Base-by-base conservation (phyloP, 2,797 vertebrate genomes). In the Antrozous pallidus region DNA sequence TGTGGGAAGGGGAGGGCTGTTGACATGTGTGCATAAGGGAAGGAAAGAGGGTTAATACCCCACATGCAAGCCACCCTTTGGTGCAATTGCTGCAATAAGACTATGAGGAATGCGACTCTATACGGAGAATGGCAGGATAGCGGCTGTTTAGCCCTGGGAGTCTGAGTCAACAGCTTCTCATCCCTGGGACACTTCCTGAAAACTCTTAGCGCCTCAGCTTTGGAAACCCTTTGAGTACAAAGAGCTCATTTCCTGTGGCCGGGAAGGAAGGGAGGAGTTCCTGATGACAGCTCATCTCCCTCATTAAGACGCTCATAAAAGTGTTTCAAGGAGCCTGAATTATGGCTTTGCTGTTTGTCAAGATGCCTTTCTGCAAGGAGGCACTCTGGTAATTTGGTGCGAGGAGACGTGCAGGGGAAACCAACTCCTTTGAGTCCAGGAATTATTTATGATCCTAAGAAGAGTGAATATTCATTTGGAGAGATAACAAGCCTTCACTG, bases 371-470 rank as follows among this genome's bases (percentile, higher is more conserved):
- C 77, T 73, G 38, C 91, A 87, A 91, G 70, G 79, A 97, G 71
- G 67, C 85, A 84, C 88, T 96, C 82, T 2, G 61, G 94, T 97
- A 96, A 97, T 97, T 97, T 96, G 96, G 95, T 96, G 95, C 82
- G 95, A 95, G 90, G 92, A 91, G 91, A 96, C 77, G 67, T 96
- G 90, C 94, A 89, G 75, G 79, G 80, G 91, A 85, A 95, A 97
- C 90, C 56, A 69, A 71, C 69, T 95, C 95, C 80, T 97, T 96
- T 97, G 94, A 96, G 96, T 90, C 84, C 86, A 69, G 85, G 95
- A 97, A 97, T 96, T 97, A 97, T 97, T 97, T 97, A 97, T 97
- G 95, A 95, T 95, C 91, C 87, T 65, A 83, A 79, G 90, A 95
- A 95, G 79, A 96, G 83, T 78, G 75, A 93, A 94, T 96, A 96